phyloP scores from a whole-genome alignment of 2,113 vertebrate genomes.

The Sclerurus mexicanus region DNA sequence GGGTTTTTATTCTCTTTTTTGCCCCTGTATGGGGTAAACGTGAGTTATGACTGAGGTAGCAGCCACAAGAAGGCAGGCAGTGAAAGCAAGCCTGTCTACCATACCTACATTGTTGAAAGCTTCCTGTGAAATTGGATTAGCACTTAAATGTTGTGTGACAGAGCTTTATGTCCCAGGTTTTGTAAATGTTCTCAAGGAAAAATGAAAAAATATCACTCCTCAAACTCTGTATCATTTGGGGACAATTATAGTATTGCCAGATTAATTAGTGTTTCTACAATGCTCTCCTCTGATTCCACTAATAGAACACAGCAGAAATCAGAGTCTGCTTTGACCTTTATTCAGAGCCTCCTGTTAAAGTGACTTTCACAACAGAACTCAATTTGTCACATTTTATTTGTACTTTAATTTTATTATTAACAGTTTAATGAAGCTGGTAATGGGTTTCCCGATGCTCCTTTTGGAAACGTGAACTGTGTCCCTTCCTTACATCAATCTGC shows the following conservation, averaged over 20 bases:
- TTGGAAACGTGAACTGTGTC: constrained; percentile 55
- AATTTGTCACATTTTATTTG: constrained; percentile 65
- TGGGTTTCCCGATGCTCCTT: constrained; percentile 47
- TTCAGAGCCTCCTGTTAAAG: constrained; percentile 36
- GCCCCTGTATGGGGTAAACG: background rate
- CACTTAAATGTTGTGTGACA: background rate
- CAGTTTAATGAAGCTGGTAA: constrained; percentile 66
- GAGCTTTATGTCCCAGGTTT: background rate
- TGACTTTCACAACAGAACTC: constrained; percentile 50
- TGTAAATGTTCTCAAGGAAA: background rate
- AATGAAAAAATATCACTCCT: background rate
- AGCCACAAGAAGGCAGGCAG: background rate
- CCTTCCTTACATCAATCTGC: constrained; percentile 62
- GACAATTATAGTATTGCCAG: constrained; percentile 15
- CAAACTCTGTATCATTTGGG: background rate
- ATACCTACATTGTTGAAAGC: background rate
- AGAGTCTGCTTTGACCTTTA: constrained; percentile 54
- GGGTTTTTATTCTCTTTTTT: background rate
- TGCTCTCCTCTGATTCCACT: constrained; percentile 27
- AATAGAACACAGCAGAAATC: constrained; percentile 22
- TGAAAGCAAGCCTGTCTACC: background rate
- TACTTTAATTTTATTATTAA: constrained; percentile 70
- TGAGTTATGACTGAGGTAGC: background rate
- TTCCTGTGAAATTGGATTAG: constrained; percentile 8
- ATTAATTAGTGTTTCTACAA: constrained; percentile 40